Conservation (phyloP, 2,113 vertebrate species). For the Nerophis ophidion region DNA sequence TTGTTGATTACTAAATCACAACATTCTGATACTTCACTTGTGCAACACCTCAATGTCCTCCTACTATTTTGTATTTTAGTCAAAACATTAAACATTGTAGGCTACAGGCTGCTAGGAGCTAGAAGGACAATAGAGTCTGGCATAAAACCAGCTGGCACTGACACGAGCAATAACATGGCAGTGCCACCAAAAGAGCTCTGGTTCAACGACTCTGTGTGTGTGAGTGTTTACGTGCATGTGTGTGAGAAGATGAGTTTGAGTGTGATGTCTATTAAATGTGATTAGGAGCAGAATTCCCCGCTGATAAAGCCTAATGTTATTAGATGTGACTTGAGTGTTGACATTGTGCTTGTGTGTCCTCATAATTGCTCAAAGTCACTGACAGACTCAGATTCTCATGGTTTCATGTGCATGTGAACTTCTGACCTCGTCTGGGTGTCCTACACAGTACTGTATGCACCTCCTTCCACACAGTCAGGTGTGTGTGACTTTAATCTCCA, state of each 20-base stretch:
- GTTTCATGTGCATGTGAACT: constrained; percentile 42
- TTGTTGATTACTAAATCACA: constrained; percentile 58
- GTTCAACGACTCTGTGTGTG: constrained; percentile 1
- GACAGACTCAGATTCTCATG: constrained; percentile 34
- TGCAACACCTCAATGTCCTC: too few relatives aligned
- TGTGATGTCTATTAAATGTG: not conserved
- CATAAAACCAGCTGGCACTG: constrained; percentile 27
- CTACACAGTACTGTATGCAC: not conserved
- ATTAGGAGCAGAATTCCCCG: not conserved
- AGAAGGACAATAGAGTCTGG: not conserved
- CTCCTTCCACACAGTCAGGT: not conserved
- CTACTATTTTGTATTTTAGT: too few relatives aligned
- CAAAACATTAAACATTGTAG: not conserved
- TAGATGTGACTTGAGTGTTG: constrained; percentile 2
- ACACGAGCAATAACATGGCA: constrained; percentile 22
- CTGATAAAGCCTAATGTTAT: not conserved
- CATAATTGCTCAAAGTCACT: constrained; percentile 18
- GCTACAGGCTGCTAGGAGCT: too few relatives aligned
- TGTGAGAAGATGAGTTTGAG: not conserved
- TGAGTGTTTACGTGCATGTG: constrained; percentile 1
- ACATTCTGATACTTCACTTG: too few relatives aligned
- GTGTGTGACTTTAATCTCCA: constrained; percentile 53
- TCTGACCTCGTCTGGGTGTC: constrained; percentile 34
- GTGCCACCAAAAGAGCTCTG: constrained; percentile 20
- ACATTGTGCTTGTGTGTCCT: constrained; percentile 3